phyloP scores from a whole-genome alignment of 1,140 invertebrate species.

The Trinorchestia longiramus region DNA sequence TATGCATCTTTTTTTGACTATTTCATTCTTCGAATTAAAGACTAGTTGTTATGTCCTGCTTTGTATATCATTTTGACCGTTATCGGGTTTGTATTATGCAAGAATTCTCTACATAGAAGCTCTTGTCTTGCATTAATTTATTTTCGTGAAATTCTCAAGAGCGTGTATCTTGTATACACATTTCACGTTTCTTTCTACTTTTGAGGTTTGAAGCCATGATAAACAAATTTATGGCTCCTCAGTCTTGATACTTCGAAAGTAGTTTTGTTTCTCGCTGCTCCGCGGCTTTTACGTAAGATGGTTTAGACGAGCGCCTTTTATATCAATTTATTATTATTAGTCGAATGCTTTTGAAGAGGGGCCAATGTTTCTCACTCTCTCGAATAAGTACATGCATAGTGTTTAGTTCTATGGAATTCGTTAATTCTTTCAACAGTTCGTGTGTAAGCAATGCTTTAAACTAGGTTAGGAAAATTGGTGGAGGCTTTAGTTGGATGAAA shows the following conservation, averaged over 20 bases:
- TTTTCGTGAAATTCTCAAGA: not conserved
- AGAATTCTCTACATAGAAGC: not conserved
- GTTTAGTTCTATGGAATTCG: conserved; percentile 8
- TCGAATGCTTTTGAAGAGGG: conserved; percentile 14
- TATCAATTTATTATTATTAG: not conserved
- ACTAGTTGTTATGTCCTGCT: not conserved
- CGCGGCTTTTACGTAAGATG: not conserved
- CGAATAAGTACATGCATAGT: conserved; percentile 20
- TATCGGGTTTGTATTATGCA: not conserved
- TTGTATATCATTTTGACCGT: not conserved
- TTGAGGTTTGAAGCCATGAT: not conserved
- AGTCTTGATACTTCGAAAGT: not conserved
- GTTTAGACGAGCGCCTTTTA: not conserved
- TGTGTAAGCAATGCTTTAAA: conserved; percentile 30
- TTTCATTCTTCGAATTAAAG: not conserved
- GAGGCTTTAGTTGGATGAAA: not conserved
- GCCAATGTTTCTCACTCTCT: conserved; percentile 33
- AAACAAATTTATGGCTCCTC: not conserved
- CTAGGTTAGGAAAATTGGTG: not conserved
- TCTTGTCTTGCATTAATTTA: not conserved
- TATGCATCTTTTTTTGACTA: not conserved
- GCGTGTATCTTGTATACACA: not conserved
- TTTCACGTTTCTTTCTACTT: not conserved
- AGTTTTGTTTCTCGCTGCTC: not conserved
- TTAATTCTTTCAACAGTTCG: not conserved